Conservation (phyloP, 2,888 invertebrate genomes). For the Petrophora chlorosata region DNA sequence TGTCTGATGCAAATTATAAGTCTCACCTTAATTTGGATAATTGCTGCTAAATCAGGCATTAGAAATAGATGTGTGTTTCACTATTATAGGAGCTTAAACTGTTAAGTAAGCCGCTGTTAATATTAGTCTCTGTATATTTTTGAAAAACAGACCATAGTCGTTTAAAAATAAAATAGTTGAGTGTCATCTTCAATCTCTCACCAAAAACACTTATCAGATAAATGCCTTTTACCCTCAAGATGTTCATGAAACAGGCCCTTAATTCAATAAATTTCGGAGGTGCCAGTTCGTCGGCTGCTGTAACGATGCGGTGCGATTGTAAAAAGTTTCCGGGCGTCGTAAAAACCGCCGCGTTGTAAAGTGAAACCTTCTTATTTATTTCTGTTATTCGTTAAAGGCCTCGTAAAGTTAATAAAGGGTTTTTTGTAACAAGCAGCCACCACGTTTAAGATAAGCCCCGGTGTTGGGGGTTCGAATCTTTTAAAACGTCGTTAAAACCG, state of each 20-base stretch:
- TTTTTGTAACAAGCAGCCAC: constrained; percentile 75
- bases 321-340: constrained; percentile 62
- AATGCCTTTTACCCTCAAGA: constrained; percentile 7
- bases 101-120: no score
- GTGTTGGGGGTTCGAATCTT: constrained; percentile 74
- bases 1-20: not conserved
- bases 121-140: no score
- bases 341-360: constrained; percentile 66
- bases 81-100: no score
- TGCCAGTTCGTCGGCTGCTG: constrained; percentile 33
- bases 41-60: no score
- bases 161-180: no score
- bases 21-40: no score
- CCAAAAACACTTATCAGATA: not conserved
- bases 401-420: constrained; percentile 82
- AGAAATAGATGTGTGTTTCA: no score
- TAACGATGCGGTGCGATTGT: constrained; percentile 55
- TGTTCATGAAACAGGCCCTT: constrained; percentile 14
- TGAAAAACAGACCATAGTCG: no score
- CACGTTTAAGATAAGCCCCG: constrained; percentile 77
- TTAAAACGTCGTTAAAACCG: constrained; percentile 82
- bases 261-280: constrained; percentile 36
- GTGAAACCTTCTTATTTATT: constrained; percentile 76
- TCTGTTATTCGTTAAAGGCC: constrained; percentile 79
- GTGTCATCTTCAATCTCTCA: no score